Conservation (phyloP, 1,140 invertebrate species). For the Pseudomyrmex flavicornis region DNA sequence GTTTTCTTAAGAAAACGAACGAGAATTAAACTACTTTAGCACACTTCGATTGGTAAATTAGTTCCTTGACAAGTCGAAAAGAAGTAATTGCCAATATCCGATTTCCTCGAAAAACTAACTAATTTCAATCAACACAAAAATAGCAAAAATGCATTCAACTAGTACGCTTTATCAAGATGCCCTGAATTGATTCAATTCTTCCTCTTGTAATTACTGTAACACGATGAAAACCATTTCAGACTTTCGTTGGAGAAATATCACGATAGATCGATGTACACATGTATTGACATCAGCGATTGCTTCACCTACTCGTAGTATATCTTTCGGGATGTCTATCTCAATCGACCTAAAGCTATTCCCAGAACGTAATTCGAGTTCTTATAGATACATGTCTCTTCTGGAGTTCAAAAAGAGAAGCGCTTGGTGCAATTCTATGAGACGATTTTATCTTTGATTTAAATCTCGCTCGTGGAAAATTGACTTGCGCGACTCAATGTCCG, state of each 20-base stretch:
- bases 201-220: neutral
- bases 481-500: neutral
- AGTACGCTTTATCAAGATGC: neutral
- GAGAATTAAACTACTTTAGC: neutral
- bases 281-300: neutral
- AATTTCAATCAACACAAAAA: neutral
- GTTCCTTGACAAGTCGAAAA: neutral
- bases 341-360: slow-evolving; percentile 44
- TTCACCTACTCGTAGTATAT: slow-evolving; percentile 26
- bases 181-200: neutral
- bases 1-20: neutral
- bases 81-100: neutral
- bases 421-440: neutral
- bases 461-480: slow-evolving; percentile 58
- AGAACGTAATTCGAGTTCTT: slow-evolving; percentile 8
- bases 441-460: slow-evolving; percentile 61
- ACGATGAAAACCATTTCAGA: neutral
- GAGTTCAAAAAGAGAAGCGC: slow-evolving; percentile 1
- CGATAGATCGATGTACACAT: neutral
- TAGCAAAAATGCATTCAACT: neutral
- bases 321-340: slow-evolving; percentile 31
- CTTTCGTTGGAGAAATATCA: neutral
- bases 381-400: slow-evolving; percentile 10
- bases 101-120: neutral
- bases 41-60: neutral